phyloP scores from a whole-genome alignment of 2,888 invertebrate species.

The Pandemis corylana region DNA sequence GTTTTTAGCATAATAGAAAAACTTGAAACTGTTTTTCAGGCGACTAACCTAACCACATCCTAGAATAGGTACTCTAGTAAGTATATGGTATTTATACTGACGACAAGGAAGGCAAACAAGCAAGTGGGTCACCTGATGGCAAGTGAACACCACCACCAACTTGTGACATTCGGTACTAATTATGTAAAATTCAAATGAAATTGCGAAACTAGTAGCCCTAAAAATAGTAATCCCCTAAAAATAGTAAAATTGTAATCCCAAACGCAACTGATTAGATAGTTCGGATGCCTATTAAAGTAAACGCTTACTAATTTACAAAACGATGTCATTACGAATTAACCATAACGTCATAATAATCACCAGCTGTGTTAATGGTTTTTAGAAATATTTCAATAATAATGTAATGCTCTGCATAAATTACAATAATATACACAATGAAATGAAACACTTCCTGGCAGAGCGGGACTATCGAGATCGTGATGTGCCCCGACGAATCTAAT shows the following conservation, averaged over 20 bases:
- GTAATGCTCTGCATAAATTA: constrained; percentile 59
- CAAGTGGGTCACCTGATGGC: too few relatives aligned
- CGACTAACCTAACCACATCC: not conserved
- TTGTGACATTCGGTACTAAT: not conserved
- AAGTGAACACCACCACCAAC: not conserved
- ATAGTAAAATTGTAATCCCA: not conserved
- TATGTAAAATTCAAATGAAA: not conserved
- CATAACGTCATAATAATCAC: constrained; percentile 37
- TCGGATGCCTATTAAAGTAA: constrained; percentile 7
- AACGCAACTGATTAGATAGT: constrained; percentile 11
- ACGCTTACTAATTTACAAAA: constrained; percentile 10
- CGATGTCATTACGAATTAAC: constrained; percentile 24
- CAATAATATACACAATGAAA: constrained; percentile 73
- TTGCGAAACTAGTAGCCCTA: not conserved
- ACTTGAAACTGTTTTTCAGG: not conserved
- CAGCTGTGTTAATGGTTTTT: constrained; percentile 59
- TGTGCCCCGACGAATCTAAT: constrained; percentile 52
- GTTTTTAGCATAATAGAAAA: not conserved
- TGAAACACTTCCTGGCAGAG: constrained; percentile 73
- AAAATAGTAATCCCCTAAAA: not conserved
- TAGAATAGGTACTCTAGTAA: not conserved
- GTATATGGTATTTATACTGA: too few relatives aligned
- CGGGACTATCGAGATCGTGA: constrained; percentile 76
- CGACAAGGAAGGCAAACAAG: too few relatives aligned
- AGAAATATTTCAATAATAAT: constrained; percentile 58